A percentile compares a stretch with the other conserved stretches of the same genome.
Evolutionary conservation across 2,888 invertebrate species (phyloP).

Genomic region (Agrilus mali): DNA sequence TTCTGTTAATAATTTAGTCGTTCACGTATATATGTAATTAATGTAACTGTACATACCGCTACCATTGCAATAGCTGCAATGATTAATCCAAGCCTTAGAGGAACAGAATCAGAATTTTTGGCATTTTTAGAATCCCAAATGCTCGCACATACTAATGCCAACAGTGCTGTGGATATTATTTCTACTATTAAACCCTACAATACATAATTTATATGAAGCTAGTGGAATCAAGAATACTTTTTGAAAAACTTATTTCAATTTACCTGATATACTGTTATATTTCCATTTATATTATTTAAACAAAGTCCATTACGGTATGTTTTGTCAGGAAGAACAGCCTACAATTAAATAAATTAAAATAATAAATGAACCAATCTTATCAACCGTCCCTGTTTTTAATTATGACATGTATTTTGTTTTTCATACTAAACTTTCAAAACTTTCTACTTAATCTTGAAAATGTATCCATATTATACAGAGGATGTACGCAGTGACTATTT

Average conservation of each 20-base stretch:
- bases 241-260: not conserved
- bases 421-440: no score
- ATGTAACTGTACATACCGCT: slow-evolving; percentile 41
- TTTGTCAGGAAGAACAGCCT: not conserved
- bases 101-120: slow-evolving; percentile 47
- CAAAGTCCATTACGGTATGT: slow-evolving; percentile 1
- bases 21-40: no score
- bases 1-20: no score
- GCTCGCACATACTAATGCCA: slow-evolving; percentile 54
- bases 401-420: no score
- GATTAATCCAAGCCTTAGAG: slow-evolving; percentile 58
- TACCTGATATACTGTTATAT: slow-evolving; percentile 2
- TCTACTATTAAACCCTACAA: slow-evolving; percentile 47
- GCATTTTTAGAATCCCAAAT: slow-evolving; percentile 60
- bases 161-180: slow-evolving; percentile 47
- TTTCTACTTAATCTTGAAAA: no score
- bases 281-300: slow-evolving; percentile 2
- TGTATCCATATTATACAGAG: no score
- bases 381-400: no score
- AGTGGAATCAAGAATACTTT: not conserved
- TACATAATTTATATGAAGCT: not conserved
- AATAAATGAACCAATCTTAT: no score
- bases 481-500: no score
- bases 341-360: no score
- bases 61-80: slow-evolving; percentile 51